Percentiles rank a stretch among this genome's conserved stretches.
Evolutionary conservation across 2,113 vertebrate species (phyloP).

Genomic region (Thunnus maccoyii): DNA sequence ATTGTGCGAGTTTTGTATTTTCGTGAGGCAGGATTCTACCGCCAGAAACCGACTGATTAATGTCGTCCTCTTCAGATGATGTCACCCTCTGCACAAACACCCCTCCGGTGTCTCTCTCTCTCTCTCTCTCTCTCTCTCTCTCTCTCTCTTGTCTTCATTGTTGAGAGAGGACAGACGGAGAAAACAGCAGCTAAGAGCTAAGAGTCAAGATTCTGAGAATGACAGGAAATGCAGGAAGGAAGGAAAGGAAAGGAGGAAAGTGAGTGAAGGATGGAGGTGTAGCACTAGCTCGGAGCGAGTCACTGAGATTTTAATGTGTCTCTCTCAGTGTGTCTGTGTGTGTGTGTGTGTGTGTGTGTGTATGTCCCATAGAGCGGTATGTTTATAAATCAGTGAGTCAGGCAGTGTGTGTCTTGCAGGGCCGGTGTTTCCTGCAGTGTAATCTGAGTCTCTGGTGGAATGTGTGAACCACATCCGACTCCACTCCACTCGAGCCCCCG

Average conservation of each 20-base stretch:
- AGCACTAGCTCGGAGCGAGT: constrained; percentile 31
- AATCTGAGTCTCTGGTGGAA: constrained; percentile 81
- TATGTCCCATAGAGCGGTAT: constrained; percentile 50
- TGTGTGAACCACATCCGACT: constrained; percentile 83
- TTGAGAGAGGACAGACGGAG: not conserved
- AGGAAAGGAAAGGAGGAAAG: constrained; percentile 68
- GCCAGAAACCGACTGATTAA: constrained; percentile 85
- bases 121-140: too few relatives aligned
- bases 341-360: constrained; percentile 43
- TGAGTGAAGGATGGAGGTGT: constrained; percentile 62
- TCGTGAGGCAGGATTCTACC: constrained; percentile 57
- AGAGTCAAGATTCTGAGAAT: constrained; percentile 50
- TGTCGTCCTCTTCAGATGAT: constrained; percentile 85
- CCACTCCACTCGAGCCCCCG: constrained; percentile 75
- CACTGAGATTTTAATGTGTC: constrained; percentile 54
- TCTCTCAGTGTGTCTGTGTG: constrained; percentile 19
- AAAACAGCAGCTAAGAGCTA: constrained; percentile 2
- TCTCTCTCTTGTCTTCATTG: constrained; percentile 33
- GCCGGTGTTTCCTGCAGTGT: constrained; percentile 83
- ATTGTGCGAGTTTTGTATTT: constrained; percentile 63
- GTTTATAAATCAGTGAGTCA: constrained; percentile 73
- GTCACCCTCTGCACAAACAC: constrained; percentile 77
- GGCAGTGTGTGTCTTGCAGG: constrained; percentile 75
- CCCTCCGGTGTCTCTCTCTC: not conserved
- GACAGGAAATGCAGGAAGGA: constrained; percentile 73